Evolutionary conservation across 1,140 invertebrate genomes (phyloP), one percentile per base, ranked within the genome.

Genomic region (Lineus longissimus): DNA sequence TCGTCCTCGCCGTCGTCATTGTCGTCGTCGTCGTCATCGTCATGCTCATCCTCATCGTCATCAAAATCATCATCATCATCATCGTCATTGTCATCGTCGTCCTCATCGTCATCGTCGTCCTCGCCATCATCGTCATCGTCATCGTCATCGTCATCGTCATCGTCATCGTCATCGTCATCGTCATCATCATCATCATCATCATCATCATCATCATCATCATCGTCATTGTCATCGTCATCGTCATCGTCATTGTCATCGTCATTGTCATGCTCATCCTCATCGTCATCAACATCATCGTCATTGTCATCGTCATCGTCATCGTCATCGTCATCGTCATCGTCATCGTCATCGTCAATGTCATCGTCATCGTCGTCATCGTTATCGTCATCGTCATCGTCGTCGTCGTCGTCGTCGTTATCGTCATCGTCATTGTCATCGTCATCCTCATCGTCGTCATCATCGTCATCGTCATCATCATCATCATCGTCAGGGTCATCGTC

Each of bases 171-270:
- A 60, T 1, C 33, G 29, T 40, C 33, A 25, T 1, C 25, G 27
- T 1, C 59, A 27, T 54, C 59, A 27, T 61, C 59, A 51, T 57
- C 2, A 55, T 61, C 59, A 55, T 54, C 59, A 61, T 61, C 1
- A 61, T 61, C 59, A 55, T 61, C 40, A 61, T 61, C 59, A 61
- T 61, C 59, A 61, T 55, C 59, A 61, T 55, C 59, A 61, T 55
- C 59, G 2, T 2, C 59, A 54, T 55, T 41, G 55, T 57, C 59
- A 15, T n/a, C 41, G n/a, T n/a, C 59, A 19, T 55, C 59, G 13
- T 55, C 59, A 19, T 55, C 2, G 13, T 55, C 59, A 19, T 61
- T 41, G 17, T n/a, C n/a, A n/a, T n/a, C n/a, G n/a, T n/a, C n/a
- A n/a, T n/a, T n/a, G n/a, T n/a, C n/a, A n/a, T n/a, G n/a, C n/a